These are phyloP conservation scores for Orchesella flavescens DNA, from an alignment of 2,888 invertebrate species.

Conservation along the genomic window DNA sequence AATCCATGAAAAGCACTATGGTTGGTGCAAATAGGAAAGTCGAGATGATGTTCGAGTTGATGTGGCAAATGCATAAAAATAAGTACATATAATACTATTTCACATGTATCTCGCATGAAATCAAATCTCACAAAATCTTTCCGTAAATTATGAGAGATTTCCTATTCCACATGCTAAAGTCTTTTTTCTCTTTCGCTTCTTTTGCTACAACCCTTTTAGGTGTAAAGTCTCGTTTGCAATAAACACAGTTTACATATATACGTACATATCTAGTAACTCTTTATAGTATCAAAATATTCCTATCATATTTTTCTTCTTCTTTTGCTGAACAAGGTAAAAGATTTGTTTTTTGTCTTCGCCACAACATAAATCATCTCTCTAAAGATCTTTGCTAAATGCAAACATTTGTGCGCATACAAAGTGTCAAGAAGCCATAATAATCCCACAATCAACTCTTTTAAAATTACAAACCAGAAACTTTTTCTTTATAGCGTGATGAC, in stretches of 20 bases:
- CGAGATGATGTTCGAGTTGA: too few species aligned
- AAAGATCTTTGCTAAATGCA: not conserved
- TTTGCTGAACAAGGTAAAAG: not conserved
- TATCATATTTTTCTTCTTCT: not conserved
- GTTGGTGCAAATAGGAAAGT: too few species aligned
- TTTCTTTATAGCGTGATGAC: too few species aligned
- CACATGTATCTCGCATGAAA: not conserved
- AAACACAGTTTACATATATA: not conserved
- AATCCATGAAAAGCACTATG: not conserved
- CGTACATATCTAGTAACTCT: not conserved
- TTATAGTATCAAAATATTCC: not conserved
- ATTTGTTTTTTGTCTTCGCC: conserved; percentile 4
- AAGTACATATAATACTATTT: not conserved
- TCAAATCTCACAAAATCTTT: conserved; percentile 18
- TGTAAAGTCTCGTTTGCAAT: not conserved
- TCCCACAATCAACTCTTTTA: too few species aligned
- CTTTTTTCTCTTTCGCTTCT: not conserved
- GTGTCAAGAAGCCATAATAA: not conserved
- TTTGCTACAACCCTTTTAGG: not conserved
- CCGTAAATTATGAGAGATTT: conserved; percentile 15
- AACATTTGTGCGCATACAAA: not conserved
- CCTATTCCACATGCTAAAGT: not conserved
- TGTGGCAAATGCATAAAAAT: too few species aligned
- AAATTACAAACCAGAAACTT: too few species aligned
- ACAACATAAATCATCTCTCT: conserved; percentile 14